Evolutionary conservation across 2,113 vertebrate genomes (phyloP).

Genomic region (Archilochus colubris): DNA sequence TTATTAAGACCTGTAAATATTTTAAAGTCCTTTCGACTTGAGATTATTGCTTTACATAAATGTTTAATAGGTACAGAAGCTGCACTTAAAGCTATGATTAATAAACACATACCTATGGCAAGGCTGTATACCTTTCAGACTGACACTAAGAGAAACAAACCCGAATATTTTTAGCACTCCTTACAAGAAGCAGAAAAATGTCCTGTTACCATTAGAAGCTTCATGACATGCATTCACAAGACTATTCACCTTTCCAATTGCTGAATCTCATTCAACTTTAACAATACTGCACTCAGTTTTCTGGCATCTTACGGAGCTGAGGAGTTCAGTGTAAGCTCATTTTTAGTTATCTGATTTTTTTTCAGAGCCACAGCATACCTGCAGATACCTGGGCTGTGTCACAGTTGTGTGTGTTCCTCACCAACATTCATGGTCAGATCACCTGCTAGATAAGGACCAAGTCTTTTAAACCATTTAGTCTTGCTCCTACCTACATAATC

Average conservation of each 20-base stretch:
- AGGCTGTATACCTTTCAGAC: neutral
- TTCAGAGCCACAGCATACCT: neutral
- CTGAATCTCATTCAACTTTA: neutral
- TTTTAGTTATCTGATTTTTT: neutral
- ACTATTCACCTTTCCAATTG: neutral
- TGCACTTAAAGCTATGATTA: neutral
- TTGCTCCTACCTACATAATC: neutral
- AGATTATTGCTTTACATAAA: slow-evolving; percentile 22
- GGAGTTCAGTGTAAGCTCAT: neutral
- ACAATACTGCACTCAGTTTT: neutral
- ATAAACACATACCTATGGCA: neutral
- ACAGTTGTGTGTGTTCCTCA: neutral
- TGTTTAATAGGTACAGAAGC: slow-evolving; percentile 6
- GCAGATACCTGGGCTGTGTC: neutral
- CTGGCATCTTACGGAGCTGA: neutral
- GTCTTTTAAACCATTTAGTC: neutral
- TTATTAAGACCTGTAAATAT: slow-evolving; percentile 40
- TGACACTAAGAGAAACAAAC: neutral
- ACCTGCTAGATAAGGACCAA: neutral
- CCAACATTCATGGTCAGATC: neutral
- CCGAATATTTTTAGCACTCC: neutral
- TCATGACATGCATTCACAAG: neutral
- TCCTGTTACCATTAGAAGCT: neutral
- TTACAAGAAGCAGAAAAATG: neutral
- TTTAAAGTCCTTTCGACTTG: neutral